These are phyloP conservation scores for Pandion haliaetus DNA, from an alignment of 2,113 vertebrate species.

Conservation along the genomic window DNA sequence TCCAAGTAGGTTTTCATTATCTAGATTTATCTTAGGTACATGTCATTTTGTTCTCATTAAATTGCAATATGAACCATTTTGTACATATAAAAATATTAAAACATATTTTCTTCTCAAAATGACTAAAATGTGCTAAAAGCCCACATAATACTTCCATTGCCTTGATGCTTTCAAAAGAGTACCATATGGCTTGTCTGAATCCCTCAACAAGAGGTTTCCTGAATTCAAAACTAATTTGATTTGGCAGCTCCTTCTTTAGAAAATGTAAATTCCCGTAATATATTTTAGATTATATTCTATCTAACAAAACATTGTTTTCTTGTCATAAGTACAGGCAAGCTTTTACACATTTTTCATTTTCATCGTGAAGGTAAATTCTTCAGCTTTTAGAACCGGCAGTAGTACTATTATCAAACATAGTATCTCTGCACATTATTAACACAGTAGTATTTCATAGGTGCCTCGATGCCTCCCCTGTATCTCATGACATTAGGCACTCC, in stretches of 20 bases:
- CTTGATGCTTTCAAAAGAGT: neutral
- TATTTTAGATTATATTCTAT: neutral
- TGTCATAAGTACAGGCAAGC: neutral
- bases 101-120: conserved; percentile 50
- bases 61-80: neutral
- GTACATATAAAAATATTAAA: conserved; percentile 16
- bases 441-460: neutral
- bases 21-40: neutral
- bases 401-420: neutral
- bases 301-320: neutral
- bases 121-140: conserved; percentile 51
- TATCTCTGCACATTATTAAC: neutral
- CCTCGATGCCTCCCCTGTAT: neutral
- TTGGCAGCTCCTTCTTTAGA: neutral
- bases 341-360: neutral
- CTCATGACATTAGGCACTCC: neutral
- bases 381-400: neutral
- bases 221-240: conserved; percentile 12
- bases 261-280: neutral
- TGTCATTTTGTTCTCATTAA: neutral
- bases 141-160: conserved; percentile 5
- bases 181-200: conserved; percentile 33
- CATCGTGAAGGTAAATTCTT: neutral
- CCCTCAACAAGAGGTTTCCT: neutral
- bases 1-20: neutral